Conservation (phyloP, 35 echinoderm and acorn worm genomes). For the Antedon bifida region DNA sequence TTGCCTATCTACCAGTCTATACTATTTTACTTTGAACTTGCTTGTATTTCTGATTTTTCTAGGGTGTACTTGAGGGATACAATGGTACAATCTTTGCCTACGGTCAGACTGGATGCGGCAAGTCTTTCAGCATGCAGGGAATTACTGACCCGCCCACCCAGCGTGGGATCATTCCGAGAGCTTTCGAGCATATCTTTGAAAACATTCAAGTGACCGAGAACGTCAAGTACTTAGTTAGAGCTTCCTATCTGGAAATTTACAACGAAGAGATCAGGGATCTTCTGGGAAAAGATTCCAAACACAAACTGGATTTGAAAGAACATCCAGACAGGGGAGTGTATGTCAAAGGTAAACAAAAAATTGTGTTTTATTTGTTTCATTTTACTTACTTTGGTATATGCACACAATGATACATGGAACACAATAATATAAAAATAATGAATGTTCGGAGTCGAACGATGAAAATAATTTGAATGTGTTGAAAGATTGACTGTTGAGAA, state of each 20-base stretch:
- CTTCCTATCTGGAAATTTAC: constrained; percentile 97
- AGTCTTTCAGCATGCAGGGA: constrained; percentile 99
- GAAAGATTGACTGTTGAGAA: too few species aligned
- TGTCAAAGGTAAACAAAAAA: constrained; percentile 68
- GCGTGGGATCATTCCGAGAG: constrained; percentile 76
- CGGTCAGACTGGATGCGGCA: constrained; percentile 93
- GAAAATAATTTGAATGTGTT: too few species aligned
- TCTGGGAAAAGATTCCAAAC: constrained; percentile 65
- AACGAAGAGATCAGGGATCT: constrained; percentile 96
- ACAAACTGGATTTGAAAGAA: constrained; percentile 76
- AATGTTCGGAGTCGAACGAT: too few species aligned
- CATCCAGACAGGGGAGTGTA: constrained; percentile 94
- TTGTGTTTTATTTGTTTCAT: neutral
- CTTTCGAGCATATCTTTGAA: constrained; percentile 99
- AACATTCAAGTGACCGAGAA: constrained; percentile 85
- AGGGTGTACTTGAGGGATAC: constrained; percentile 93
- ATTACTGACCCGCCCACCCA: constrained; percentile 86
- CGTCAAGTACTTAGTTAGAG: constrained; percentile 76
- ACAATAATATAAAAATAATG: neutral
- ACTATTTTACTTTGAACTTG: too few species aligned
- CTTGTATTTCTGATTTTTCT: neutral
- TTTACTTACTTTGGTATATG: neutral
- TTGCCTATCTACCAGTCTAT: too few species aligned
- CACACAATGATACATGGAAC: too few species aligned
- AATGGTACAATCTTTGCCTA: constrained; percentile 99